Evolutionary conservation across 2,113 vertebrate genomes (phyloP), one percentile per base, ranked within the genome.

Genomic region (Polypterus senegalus): DNA sequence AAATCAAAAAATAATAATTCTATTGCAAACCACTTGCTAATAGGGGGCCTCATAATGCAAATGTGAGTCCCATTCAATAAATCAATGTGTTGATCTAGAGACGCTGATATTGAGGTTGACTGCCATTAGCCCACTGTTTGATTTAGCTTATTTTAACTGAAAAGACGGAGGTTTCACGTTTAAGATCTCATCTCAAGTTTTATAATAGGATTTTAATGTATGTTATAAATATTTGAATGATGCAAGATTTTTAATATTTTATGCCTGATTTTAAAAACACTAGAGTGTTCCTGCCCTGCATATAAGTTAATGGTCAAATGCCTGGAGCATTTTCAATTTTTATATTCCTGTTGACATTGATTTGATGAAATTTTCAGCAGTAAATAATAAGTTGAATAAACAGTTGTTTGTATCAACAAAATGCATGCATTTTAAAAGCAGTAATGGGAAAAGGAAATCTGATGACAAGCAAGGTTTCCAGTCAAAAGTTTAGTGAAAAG

Each of bases 181-280:
- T 27, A 27, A 27, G 27, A 27, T 27, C 27, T 27, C 27, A 1
- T 27, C 27, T 27, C 27, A 27, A 27, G 27, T 57, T 57, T 27
- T 5, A 4, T 57, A 45, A 84, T 83, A 81, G 80, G 67, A 57
- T 81, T 83, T 86, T 86, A 87, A 87, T 86, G 81, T 82, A 79
- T 79, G 75, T 80, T 80, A 79, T 84, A 82, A 83, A 85, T 85
- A 81, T 81, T 76, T 86, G 66, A 88, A 85, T 85, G 78, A 85
- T 81, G 74, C 64, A 70, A 51, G 66, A 5, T 54, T 9, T 61
- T 86, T 57, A 83, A 86, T 88, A 81, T 80, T 88, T 83, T 48
- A 86, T 84, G 78, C 61, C 65, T 67, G 71, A 80, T 79, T 81
- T 73, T 68, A 74, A 62, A 70, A 69, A 59, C 76, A 73, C 68